These are phyloP conservation scores for Gymnocypris eckloni DNA, from an alignment of 2,797 vertebrate genomes.

Conservation along the genomic window DNA sequence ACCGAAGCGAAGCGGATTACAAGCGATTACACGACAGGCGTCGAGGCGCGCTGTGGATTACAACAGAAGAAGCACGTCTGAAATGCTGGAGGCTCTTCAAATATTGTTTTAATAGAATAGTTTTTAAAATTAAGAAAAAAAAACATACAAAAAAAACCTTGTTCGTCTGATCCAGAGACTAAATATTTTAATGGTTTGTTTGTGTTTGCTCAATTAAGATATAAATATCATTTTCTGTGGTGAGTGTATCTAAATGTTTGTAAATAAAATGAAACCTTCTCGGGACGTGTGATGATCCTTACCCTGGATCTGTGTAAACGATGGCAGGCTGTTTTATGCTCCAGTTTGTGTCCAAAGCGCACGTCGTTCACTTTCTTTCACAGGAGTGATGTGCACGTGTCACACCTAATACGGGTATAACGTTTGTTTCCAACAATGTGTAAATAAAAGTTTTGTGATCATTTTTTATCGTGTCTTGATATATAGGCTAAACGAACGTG, in stretches of 20 bases:
- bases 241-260: constrained; percentile 73
- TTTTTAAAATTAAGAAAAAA: constrained; percentile 68
- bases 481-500: constrained; percentile 14
- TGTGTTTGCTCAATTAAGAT: constrained; percentile 76
- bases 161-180: constrained; percentile 70
- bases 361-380: constrained; percentile 50
- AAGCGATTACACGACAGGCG: constrained; percentile 59
- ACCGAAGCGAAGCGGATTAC: constrained; percentile 53
- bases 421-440: constrained; percentile 71
- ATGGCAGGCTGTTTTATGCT: constrained; percentile 43
- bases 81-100: constrained; percentile 81
- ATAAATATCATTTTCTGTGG: constrained; percentile 79
- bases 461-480: constrained; percentile 42
- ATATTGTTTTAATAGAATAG: constrained; percentile 82
- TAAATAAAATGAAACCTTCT: constrained; percentile 72
- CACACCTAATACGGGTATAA: constrained; percentile 66
- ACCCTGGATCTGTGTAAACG: constrained; percentile 21
- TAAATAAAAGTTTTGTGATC: constrained; percentile 79
- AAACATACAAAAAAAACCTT: constrained; percentile 63
- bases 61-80: constrained; percentile 63
- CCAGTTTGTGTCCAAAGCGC: constrained; percentile 46
- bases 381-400: constrained; percentile 58
- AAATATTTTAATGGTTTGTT: constrained; percentile 78
- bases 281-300: constrained; percentile 30
- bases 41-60: constrained; percentile 67